Base-by-base conservation (phyloP, 2,888 invertebrate species). In the Heliconius sara region DNA sequence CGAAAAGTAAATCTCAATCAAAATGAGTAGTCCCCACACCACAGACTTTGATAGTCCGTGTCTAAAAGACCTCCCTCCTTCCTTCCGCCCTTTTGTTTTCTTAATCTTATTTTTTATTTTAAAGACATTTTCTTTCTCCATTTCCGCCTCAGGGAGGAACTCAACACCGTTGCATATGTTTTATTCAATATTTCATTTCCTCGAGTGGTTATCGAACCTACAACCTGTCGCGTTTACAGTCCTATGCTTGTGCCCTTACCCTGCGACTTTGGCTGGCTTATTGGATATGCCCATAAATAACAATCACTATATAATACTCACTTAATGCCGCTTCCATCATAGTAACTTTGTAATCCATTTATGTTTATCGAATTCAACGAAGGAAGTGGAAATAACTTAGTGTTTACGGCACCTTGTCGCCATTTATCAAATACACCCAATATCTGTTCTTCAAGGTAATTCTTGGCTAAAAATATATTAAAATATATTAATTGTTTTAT, bases 321-420 rank as follows among this genome's bases (percentile, higher is more conserved):
- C 86, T 83, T 85, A 12, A 83, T 83, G 30, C 85, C 85, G 22
- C 74, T 83, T 3, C 83, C 84, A 43, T 84, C 76, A 76, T 84
- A 87, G 39, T 77, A 74, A 52, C 83, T 83, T n/a, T 80, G 79
- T 10, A 85, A 73, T 52, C 79, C 70, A 27, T 82, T 81, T 70
- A 85, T 80, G 19, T 75, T 72, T 34, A 85, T 80, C 5, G 73
- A 70, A 19, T 84, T 83, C 30, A 85, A 78, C 5, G 84, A 77
- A 10, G 86, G 85, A 25, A 87, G 83, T n/a, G 83, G 82, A 77
- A 85, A 83, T 39, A 84, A 73, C n/a, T 81, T 81, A 3, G 80
- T 76, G 16, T 83, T 79, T 10, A 80, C 78, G 7, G 79, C 79
- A n/a, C 86, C 86, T 52, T 77, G 74, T 10, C 84, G 81, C 86